Conservation (phyloP, 2,113 vertebrate genomes). For the Excalfactoria chinensis region DNA sequence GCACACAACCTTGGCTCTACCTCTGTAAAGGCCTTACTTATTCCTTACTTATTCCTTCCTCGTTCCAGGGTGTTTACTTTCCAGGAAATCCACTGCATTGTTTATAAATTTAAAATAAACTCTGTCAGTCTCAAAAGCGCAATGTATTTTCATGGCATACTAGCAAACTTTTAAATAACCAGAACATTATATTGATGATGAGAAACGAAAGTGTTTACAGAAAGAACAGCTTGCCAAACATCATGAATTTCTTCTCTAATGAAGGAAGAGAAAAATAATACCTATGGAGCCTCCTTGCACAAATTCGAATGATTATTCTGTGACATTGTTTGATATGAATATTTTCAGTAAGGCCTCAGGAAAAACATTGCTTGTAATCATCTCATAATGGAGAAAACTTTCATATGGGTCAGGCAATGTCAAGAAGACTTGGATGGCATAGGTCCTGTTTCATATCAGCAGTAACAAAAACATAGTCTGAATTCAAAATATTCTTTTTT, state of each 20-base stretch:
- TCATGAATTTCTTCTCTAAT: background rate
- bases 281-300: background rate
- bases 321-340: background rate
- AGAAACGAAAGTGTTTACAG: background rate
- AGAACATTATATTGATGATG: background rate
- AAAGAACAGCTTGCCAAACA: conserved; percentile 14
- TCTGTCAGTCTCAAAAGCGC: background rate
- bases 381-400: background rate
- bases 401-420: background rate
- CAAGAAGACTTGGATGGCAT: background rate
- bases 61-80: background rate
- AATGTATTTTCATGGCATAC: rapidly evolving
- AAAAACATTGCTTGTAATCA: background rate
- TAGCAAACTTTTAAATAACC: conserved; percentile 11
- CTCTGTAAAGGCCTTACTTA: background rate
- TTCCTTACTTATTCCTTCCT: background rate
- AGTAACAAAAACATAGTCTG: background rate
- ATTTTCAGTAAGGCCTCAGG: background rate
- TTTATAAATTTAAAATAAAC: conserved; percentile 13
- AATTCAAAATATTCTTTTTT: background rate
- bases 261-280: background rate
- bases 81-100: background rate
- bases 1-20: background rate
- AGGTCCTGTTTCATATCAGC: background rate
- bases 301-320: background rate